phyloP scores from a whole-genome alignment of 1,140 invertebrate genomes.

The Steinernema khuongi region DNA sequence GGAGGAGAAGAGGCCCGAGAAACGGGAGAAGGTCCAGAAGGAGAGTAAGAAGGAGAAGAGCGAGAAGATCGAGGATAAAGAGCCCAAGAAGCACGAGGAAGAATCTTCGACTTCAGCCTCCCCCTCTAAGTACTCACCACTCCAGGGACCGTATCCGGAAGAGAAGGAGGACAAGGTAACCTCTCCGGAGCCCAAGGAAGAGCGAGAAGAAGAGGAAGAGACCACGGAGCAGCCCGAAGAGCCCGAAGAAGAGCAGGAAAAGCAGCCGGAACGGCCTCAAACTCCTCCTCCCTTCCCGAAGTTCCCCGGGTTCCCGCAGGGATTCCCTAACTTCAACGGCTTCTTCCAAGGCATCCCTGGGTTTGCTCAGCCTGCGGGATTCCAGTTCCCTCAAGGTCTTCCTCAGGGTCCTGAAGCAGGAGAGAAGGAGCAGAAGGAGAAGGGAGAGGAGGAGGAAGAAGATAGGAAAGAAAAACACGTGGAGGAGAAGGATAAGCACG shows the following conservation, averaged over 20 bases:
- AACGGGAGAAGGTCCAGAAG: not conserved
- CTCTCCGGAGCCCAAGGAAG: not conserved
- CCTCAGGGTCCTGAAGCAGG: not conserved
- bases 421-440: not conserved
- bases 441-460: not conserved
- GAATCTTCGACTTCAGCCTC: not conserved
- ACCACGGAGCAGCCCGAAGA: not conserved
- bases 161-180: not conserved
- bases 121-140: not conserved
- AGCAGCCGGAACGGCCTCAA: not conserved
- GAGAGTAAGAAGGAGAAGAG: too few relatives aligned
- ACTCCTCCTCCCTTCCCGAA: not conserved
- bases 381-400: not conserved
- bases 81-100: not conserved
- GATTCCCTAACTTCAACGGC: slow-evolving; percentile 9
- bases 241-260: too few relatives aligned
- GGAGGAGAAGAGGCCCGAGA: not conserved
- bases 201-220: not conserved
- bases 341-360: slow-evolving; percentile 4
- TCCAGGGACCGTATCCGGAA: not conserved
- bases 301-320: not conserved
- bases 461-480: not conserved
- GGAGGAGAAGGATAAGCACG: not conserved
- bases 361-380: not conserved
- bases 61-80: too few relatives aligned